phyloP scores from a whole-genome alignment of 2,113 vertebrate species.

The Macaca nemestrina region DNA sequence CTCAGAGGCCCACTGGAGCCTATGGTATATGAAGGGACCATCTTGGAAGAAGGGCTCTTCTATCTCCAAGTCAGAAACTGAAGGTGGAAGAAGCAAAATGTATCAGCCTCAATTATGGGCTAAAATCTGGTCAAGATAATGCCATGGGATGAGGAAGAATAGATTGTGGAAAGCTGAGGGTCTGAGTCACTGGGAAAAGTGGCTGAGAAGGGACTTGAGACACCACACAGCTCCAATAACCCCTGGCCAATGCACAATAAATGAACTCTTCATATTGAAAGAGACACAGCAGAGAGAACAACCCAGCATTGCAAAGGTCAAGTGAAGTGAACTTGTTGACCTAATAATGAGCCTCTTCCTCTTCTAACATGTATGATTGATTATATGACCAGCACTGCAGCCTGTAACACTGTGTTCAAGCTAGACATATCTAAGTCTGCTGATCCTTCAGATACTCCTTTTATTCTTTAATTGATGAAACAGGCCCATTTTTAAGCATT shows the following conservation, averaged over 20 bases:
- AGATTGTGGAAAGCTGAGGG: background rate
- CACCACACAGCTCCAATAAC: background rate
- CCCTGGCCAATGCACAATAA: background rate
- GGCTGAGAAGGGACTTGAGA: background rate
- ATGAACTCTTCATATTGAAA: background rate
- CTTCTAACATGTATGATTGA: background rate
- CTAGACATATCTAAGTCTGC: background rate
- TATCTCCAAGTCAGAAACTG: background rate
- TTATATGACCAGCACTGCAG: background rate
- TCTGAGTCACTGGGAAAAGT: background rate
- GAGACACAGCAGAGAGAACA: background rate
- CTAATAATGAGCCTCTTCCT: background rate
- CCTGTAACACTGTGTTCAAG: background rate
- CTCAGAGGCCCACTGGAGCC: background rate
- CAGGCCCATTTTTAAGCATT: background rate
- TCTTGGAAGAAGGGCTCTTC: background rate
- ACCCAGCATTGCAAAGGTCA: background rate
- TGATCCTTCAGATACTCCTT: background rate
- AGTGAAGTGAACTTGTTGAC: background rate
- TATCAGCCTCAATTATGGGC: background rate
- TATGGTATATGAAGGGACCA: background rate
- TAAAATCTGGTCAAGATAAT: background rate
- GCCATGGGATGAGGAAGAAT: background rate
- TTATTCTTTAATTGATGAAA: conserved; percentile 4
- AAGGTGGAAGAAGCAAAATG: background rate